Evolutionary conservation across 2,797 vertebrate species (phyloP).

Genomic region (Melanogrammus aeglefinus): DNA sequence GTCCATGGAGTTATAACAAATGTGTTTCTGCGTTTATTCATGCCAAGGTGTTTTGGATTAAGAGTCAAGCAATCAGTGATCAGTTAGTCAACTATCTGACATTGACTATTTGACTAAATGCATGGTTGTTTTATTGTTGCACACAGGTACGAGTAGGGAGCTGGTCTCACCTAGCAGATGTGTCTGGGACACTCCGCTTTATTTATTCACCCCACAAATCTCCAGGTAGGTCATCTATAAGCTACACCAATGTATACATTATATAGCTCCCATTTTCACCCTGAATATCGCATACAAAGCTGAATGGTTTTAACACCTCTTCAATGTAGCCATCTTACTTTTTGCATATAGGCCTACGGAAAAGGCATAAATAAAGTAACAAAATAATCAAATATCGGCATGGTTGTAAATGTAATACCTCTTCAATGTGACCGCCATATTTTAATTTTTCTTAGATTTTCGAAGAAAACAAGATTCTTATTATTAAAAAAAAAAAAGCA

Average conservation of each 20-base stretch:
- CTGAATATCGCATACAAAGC: not conserved
- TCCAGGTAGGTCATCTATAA: constrained; percentile 41
- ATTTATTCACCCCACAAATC: constrained; percentile 54
- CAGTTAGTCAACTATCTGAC: not conserved
- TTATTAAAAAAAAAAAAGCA: not conserved
- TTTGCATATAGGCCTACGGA: too few relatives aligned
- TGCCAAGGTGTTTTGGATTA: not conserved
- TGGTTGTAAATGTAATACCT: too few relatives aligned
- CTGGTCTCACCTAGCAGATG: constrained; percentile 79
- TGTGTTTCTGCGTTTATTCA: not conserved
- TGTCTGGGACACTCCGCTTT: constrained; percentile 64
- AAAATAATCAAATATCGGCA: too few relatives aligned
- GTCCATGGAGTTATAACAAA: not conserved
- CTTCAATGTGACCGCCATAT: too few relatives aligned
- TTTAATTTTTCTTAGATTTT: too few relatives aligned
- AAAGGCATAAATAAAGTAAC: too few relatives aligned
- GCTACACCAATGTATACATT: not conserved
- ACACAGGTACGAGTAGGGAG: constrained; percentile 81
- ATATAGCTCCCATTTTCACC: not conserved
- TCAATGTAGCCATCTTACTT: not conserved
- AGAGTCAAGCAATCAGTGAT: not conserved
- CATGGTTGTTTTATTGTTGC: constrained; percentile 3
- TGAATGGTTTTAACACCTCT: not conserved
- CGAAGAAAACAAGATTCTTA: not conserved
- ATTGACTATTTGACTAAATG: not conserved